Percentiles rank a stretch among this genome's conserved stretches.
These are phyloP conservation scores for Chelon labrosus DNA, from an alignment of 2,797 vertebrate genomes.

Conservation along the genomic window DNA sequence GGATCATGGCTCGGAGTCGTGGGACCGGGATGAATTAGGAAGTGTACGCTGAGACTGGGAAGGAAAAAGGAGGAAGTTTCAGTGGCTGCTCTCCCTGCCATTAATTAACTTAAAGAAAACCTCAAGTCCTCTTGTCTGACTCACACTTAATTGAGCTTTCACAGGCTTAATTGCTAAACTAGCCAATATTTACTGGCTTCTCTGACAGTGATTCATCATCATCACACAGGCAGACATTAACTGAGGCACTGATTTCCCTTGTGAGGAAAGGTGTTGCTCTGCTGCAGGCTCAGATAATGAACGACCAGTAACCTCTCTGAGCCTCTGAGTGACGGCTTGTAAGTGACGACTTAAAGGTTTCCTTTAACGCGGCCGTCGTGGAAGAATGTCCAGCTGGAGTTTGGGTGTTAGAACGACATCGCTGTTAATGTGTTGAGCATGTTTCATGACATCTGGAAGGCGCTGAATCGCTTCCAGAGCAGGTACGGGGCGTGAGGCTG, in stretches of 20 bases:
- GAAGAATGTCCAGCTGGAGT: slow-evolving; percentile 18
- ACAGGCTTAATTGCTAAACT: slow-evolving; percentile 35
- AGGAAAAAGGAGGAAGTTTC: not conserved
- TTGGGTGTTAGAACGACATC: not conserved
- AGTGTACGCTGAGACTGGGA: not conserved
- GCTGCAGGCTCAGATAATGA: slow-evolving; percentile 56
- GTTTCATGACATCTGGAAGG: slow-evolving; percentile 7
- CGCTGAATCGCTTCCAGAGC: slow-evolving; percentile 19
- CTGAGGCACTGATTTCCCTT: slow-evolving; percentile 47
- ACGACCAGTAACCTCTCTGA: slow-evolving; percentile 23
- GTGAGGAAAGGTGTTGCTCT: slow-evolving; percentile 35
- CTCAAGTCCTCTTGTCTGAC: not conserved
- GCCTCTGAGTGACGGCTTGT: slow-evolving; percentile 41
- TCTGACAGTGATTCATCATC: slow-evolving; percentile 47
- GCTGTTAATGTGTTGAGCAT: not conserved
- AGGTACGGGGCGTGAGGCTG: slow-evolving; percentile 8
- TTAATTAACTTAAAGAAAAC: slow-evolving; percentile 28
- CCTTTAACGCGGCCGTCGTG: slow-evolving; percentile 44
- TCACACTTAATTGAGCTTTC: slow-evolving; percentile 27
- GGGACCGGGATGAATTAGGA: slow-evolving; percentile 31
- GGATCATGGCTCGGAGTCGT: slow-evolving; percentile 35
- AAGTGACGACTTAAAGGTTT: slow-evolving; percentile 62
- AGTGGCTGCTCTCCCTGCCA: slow-evolving; percentile 7
- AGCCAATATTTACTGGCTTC: slow-evolving; percentile 15
- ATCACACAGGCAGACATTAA: slow-evolving; percentile 40